phyloP scores from a whole-genome alignment of 2,888 invertebrate genomes.

The Parnassius apollo region DNA sequence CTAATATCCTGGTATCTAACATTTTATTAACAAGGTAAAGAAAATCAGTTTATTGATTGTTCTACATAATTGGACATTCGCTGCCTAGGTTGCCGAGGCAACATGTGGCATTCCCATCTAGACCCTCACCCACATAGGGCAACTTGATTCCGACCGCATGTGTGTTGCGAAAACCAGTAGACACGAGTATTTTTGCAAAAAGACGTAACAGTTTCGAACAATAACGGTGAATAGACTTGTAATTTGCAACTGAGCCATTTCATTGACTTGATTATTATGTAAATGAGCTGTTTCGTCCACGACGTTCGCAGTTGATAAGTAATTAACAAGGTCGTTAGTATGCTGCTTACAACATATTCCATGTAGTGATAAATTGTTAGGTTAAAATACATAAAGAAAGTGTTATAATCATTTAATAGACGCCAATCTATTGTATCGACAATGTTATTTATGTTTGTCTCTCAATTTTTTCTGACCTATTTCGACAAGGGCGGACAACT shows the following conservation, averaged over 20 bases:
- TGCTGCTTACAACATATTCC: constrained; percentile 11
- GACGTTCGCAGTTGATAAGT: constrained; percentile 15
- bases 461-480: too few relatives aligned
- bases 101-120: constrained; percentile 33
- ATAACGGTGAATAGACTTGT: constrained; percentile 14
- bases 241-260: constrained; percentile 23
- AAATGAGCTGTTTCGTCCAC: constrained; percentile 22
- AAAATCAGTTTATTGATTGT: neutral
- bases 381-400: neutral
- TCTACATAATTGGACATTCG: neutral
- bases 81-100: constrained; percentile 34
- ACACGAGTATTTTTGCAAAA: constrained; percentile 35
- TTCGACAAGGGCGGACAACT: too few relatives aligned
- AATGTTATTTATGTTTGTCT: too few relatives aligned
- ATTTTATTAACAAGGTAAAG: too few relatives aligned
- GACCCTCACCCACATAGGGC: constrained; percentile 45
- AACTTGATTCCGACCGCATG: constrained; percentile 30
- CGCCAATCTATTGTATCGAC: too few relatives aligned
- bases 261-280: constrained; percentile 23
- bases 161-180: constrained; percentile 39
- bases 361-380: neutral
- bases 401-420: neutral
- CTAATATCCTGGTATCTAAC: too few relatives aligned
- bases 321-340: constrained; percentile 14
- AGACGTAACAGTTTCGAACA: constrained; percentile 35